Evolutionary conservation across 2,888 invertebrate genomes (phyloP), one percentile per base, ranked within the genome.

Genomic region (Dioctria rufipes): DNA sequence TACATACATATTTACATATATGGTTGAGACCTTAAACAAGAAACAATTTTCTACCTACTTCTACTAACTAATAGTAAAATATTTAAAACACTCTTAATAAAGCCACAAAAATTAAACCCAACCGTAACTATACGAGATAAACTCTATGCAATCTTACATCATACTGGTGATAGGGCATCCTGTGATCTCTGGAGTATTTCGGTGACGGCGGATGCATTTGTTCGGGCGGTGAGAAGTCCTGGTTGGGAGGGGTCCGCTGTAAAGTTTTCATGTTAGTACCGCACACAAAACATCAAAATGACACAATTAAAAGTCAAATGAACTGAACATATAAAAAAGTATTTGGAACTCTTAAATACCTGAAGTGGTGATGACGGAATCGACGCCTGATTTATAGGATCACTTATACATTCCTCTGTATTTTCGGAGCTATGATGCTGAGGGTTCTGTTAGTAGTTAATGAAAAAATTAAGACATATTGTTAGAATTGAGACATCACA

Each of bases 381-480:
- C 75, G 87, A 86, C 69, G 85, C 83, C 80, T 85, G 85, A 83
- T 84, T 86, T 82, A 85, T 84, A 78, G 86, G 84, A 83, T 87
- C 87, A 83, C 85, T 86, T 83, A 85, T 83, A 83, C 84, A 85
- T 82, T 87, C 87, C 83, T 87, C 87, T 79, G 88, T 89, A 83
- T 88, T 86, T 84, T 90, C 90, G 66, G 90, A 89, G 85, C 89
- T 90, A 83, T 86, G 87, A 84, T 89, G 89, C 82, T 88, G 89
- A 61, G 83, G 82, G 78, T 83, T 81, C 84, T 85, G 83, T 84
- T 85, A 83, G 65, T 86, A 86, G 42, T 80, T 51, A 81, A 80
- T 9, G 39, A 58, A 79, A 79, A 39, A 49, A 67, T 80, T 61
- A 61, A 67, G 46, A 60, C 60, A n/a, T 6, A 60, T 43, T 54